phyloP scores from a whole-genome alignment of 2,888 invertebrate genomes.

The Drosophila neonasuta region DNA sequence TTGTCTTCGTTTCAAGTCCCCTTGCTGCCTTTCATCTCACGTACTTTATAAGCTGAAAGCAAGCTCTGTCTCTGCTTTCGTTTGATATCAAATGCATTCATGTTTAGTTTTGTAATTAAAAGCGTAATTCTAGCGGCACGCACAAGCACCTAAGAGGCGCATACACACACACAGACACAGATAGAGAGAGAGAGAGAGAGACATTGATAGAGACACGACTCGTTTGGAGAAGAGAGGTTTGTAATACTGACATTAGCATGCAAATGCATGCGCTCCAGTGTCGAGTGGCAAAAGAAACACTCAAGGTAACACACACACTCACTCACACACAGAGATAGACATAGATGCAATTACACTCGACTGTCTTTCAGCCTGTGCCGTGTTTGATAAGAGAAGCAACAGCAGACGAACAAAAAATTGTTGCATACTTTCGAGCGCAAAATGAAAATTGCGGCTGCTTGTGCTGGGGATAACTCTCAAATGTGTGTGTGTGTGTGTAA shows the following conservation, averaged over 20 bases:
- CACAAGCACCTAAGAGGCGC: constrained; percentile 44
- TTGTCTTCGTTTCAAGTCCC: constrained; percentile 3
- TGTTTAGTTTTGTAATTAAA: constrained; percentile 74
- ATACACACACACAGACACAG: neutral
- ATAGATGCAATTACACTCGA: constrained; percentile 47
- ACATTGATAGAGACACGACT: neutral
- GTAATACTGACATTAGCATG: constrained; percentile 60
- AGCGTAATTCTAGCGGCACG: constrained; percentile 66
- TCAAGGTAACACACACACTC: constrained; percentile 53
- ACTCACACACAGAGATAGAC: constrained; percentile 12
- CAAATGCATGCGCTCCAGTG: constrained; percentile 65
- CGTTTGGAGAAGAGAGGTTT: neutral
- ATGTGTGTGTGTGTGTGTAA: constrained; percentile 28
- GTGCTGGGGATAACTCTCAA: constrained; percentile 9
- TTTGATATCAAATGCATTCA: constrained; percentile 74
- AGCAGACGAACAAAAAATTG: constrained; percentile 44
- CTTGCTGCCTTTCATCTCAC: neutral
- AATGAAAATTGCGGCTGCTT: constrained; percentile 48
- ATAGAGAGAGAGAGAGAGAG: neutral
- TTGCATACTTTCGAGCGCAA: constrained; percentile 67
- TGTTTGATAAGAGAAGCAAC: constrained; percentile 49
- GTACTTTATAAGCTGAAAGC: constrained; percentile 10
- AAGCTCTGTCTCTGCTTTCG: constrained; percentile 38
- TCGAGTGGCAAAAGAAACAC: constrained; percentile 53
- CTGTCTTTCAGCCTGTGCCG: constrained; percentile 42